Evolutionary conservation across 2,888 invertebrate genomes (phyloP), one percentile per base, ranked within the genome.

Genomic region (Tetanocera ferruginea): DNA sequence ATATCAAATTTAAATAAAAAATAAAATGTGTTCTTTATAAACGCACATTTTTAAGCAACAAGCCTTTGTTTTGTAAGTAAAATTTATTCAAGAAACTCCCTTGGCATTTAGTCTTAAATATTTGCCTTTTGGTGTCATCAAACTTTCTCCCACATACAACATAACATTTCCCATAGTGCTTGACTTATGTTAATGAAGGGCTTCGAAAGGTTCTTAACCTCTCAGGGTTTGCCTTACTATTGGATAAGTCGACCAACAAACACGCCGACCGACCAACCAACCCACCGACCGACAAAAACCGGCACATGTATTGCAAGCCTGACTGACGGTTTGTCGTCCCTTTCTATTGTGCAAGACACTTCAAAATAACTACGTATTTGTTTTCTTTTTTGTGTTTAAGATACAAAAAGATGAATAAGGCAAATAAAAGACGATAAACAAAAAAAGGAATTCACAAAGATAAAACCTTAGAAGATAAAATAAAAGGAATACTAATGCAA

Each of bases 171-270:
- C 55, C n/a, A 23, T 55, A 55, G 19, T 55, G 19, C n/a, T 55
- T 19, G 5, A n/a, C 25, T 37, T 25, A 70, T 76, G 70, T 76
- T 62, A 62, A 28, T 62, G 70, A 76, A 70, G 70, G 76, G 70
- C 70, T 76, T 70, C 60, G 43, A 76, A 70, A 76, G 76, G 76
- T 76, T 70, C 23, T 76, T 70, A 43, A 76, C 71, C 71, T 76
- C 37, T 43, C 43, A 37, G 43, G 25, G 62, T 60, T 62, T 37
- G 71, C 71, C 51, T 57, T 75, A 37, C 70, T 43, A 62, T 23
- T 43, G 25, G 31, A 43, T 49, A 49, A 43, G 14, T 43, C n/a
- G 43, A 23, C 23, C 17, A 19, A 60, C 51, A 31, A 9, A 64
- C 60, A 73, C 57, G 57, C 19, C 37, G 73, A 62, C 23, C 6